Conservation (phyloP, 1,140 invertebrate genomes). For the Lepidurus couesii region DNA sequence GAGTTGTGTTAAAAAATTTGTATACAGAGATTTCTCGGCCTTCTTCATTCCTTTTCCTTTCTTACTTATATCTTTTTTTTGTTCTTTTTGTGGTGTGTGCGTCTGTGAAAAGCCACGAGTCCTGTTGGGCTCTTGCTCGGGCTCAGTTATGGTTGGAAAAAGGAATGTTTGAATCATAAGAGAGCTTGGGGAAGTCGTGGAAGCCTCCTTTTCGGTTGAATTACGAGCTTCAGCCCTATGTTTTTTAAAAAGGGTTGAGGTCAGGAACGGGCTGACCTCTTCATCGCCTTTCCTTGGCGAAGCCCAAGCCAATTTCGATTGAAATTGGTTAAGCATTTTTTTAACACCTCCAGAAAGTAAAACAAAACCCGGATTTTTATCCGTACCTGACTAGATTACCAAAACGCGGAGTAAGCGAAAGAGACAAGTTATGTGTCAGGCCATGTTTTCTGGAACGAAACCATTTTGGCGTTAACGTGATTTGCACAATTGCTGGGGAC, state of each 20-base stretch:
- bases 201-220: background rate
- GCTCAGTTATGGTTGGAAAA: constrained; percentile 11
- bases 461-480: no score
- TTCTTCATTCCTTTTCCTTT: background rate
- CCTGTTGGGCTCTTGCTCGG: background rate
- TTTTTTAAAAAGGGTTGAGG: background rate
- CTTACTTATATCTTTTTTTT: background rate
- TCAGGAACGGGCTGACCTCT: background rate
- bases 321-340: constrained; percentile 14
- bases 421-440: no score
- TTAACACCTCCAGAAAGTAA: constrained; percentile 8
- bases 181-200: background rate
- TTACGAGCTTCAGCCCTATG: constrained; percentile 9
- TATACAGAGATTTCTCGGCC: background rate
- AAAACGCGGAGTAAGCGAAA: no score
- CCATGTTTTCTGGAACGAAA: no score
- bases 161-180: constrained; percentile 20
- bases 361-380: background rate
- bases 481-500: no score
- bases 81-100: background rate
- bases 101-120: background rate
- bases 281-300: background rate
- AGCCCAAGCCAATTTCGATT: background rate
- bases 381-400: no score
- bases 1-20: background rate